Percentiles rank a stretch among this genome's conserved stretches.
phyloP scores from a whole-genome alignment of 2,113 vertebrate species.

The Mugil cephalus region DNA sequence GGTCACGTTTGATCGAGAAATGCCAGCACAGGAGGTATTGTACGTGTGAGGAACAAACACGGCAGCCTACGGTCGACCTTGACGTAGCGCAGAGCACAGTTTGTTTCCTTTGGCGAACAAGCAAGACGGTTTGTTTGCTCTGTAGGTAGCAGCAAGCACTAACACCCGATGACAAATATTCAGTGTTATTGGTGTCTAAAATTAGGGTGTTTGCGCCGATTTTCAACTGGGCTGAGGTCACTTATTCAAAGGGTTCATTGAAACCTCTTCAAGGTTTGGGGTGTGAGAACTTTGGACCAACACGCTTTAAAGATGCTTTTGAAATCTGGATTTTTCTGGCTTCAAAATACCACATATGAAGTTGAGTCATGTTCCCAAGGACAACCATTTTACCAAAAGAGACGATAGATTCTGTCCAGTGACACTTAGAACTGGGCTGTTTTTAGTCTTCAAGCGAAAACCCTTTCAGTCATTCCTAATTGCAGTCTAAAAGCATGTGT shows the following conservation, averaged over 20 bases:
- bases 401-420: neutral
- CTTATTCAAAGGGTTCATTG: constrained; percentile 64
- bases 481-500: no score
- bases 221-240: constrained; percentile 51
- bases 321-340: neutral
- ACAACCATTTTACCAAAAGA: neutral
- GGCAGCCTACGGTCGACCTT: neutral
- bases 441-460: neutral
- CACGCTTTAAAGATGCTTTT: neutral
- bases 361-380: neutral
- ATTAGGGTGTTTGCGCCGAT: constrained; percentile 65
- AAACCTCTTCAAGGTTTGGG: constrained; percentile 32
- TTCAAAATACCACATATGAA: neutral
- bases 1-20: constrained; percentile 35
- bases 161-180: constrained; percentile 37
- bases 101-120: constrained; percentile 28
- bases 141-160: constrained; percentile 3
- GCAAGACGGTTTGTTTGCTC: constrained; percentile 50
- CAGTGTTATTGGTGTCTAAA: constrained; percentile 52
- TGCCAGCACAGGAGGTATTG: constrained; percentile 27
- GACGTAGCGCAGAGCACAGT: neutral
- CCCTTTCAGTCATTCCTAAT: neutral
- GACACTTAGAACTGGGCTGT: no score
- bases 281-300: constrained; percentile 18
- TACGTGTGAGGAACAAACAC: constrained; percentile 9